phyloP scores from a whole-genome alignment of 2,797 vertebrate genomes.

The Pipistrellus nathusii region DNA sequence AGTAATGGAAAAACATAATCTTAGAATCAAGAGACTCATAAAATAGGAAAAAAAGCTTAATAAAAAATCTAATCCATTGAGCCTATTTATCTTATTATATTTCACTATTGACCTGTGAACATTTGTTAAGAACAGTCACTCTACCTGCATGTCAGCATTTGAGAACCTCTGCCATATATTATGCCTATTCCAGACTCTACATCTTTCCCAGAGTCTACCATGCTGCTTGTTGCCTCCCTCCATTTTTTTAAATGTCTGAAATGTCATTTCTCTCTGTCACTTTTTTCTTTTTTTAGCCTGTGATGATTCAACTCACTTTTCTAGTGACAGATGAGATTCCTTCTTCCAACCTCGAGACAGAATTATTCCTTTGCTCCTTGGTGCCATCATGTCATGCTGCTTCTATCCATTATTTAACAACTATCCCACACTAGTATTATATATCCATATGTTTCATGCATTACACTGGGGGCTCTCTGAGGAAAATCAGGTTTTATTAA shows the following conservation, averaged over 20 bases:
- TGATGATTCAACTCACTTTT: background rate
- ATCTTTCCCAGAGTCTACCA: background rate
- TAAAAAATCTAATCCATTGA: background rate
- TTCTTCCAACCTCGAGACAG: background rate
- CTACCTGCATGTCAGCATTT: background rate
- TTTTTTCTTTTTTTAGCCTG: background rate
- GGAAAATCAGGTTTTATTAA: background rate
- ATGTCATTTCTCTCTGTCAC: background rate
- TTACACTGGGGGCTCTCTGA: background rate
- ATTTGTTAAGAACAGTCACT: background rate
- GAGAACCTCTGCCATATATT: background rate
- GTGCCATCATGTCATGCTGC: background rate
- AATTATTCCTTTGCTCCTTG: background rate
- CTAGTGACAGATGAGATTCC: background rate
- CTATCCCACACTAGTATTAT: background rate
- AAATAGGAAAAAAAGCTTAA: background rate
- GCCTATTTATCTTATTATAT: constrained; percentile 30
- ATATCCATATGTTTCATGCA: background rate
- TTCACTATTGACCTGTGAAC: background rate
- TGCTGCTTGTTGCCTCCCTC: background rate
- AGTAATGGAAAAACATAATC: background rate
- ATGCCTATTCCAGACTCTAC: background rate
- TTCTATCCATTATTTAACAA: background rate
- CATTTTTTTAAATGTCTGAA: background rate
- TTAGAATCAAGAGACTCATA: constrained; percentile 24